These are phyloP conservation scores for Drosophila lacteicornis DNA, from an alignment of 1,140 invertebrate species.

Conservation along the genomic window DNA sequence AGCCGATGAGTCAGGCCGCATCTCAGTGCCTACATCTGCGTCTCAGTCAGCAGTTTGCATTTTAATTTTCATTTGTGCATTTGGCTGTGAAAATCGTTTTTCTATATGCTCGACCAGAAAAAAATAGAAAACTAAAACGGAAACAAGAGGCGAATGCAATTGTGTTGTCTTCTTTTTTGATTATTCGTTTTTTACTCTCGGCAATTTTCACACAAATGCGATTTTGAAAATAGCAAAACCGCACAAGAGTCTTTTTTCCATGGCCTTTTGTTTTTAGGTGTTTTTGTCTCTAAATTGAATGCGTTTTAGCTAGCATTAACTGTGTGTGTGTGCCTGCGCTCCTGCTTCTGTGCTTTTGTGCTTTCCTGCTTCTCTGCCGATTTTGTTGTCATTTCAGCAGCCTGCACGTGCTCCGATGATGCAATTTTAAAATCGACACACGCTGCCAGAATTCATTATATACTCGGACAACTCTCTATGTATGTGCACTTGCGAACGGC, in stretches of 20 bases:
- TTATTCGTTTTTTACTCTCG: conserved; percentile 7
- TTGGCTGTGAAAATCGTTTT: conserved; percentile 72
- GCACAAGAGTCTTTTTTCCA: conserved; percentile 14
- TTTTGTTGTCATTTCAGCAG: conserved; percentile 2
- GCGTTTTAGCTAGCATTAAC: conserved; percentile 48
- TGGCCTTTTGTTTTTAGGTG: conserved; percentile 30
- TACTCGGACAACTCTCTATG: conserved; percentile 1
- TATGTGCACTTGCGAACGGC: neutral
- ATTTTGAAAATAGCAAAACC: conserved; percentile 43
- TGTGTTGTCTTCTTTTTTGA: conserved; percentile 6
- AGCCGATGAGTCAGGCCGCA: conserved; percentile 52
- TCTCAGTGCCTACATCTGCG: conserved; percentile 32
- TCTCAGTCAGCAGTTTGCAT: conserved; percentile 62
- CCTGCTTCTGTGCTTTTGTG: neutral
- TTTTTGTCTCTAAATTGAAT: conserved; percentile 45
- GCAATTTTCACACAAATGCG: conserved; percentile 51
- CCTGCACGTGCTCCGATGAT: conserved; percentile 57
- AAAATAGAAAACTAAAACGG: conserved; percentile 16
- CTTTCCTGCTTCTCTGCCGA: neutral
- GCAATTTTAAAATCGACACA: conserved; percentile 39
- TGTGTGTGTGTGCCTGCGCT: neutral
- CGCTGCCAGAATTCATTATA: conserved; percentile 43
- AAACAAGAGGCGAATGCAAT: conserved; percentile 11
- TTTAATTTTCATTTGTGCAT: conserved; percentile 74
- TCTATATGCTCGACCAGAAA: conserved; percentile 36